These are phyloP conservation scores for Scomber scombrus DNA, from an alignment of 2,113 vertebrate species.

Conservation along the genomic window DNA sequence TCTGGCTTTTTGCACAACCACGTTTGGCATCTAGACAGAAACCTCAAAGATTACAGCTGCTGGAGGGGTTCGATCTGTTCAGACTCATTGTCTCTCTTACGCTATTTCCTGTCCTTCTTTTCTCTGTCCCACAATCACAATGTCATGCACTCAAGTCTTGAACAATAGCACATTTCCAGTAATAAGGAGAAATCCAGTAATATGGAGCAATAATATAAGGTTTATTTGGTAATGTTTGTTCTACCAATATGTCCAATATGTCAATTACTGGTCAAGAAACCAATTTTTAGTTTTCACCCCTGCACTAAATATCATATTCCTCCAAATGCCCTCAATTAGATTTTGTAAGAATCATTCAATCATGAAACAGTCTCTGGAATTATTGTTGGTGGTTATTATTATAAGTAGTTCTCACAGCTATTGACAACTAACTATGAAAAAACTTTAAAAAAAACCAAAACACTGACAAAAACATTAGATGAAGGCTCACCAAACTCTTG, in stretches of 20 bases:
- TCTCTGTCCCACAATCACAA: constrained; percentile 11
- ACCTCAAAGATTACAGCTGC: constrained; percentile 62
- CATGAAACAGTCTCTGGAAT: neutral
- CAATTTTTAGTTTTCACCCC: no score
- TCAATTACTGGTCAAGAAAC: neutral
- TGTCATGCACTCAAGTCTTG: neutral
- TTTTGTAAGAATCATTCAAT: neutral
- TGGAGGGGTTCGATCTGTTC: constrained; percentile 8
- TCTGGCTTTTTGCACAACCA: constrained; percentile 43
- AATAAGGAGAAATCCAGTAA: neutral
- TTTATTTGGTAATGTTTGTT: no score
- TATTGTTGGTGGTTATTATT: neutral
- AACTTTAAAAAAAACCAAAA: neutral
- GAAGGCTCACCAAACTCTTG: no score
- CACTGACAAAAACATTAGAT: no score
- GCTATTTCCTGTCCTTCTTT: neutral
- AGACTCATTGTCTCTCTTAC: constrained; percentile 12
- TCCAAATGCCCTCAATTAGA: neutral
- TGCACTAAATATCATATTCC: neutral
- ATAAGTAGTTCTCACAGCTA: neutral
- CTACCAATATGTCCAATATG: neutral
- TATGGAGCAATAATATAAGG: no score
- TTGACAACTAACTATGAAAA: no score
- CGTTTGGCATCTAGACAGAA: constrained; percentile 50
- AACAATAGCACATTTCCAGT: neutral